Conservation (phyloP, 2,797 vertebrate species). For the Emys orbicularis region DNA sequence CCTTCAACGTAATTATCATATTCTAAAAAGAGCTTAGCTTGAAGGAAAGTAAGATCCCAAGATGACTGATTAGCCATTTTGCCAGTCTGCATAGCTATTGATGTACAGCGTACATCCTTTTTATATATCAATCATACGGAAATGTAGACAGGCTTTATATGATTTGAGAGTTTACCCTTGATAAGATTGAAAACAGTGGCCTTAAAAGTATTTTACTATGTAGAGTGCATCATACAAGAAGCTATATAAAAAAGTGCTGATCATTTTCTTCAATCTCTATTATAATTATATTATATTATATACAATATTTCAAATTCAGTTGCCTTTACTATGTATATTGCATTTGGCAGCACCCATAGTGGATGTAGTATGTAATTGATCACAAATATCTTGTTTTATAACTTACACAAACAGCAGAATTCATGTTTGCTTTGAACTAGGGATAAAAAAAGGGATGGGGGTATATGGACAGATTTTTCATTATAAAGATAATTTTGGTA, state of each 20-base stretch:
- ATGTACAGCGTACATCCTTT: not conserved
- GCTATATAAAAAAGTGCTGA: conserved; percentile 44
- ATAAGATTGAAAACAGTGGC: not conserved
- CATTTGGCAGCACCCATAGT: not conserved
- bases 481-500: conserved; percentile 23
- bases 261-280: conserved; percentile 19
- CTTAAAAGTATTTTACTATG: conserved; percentile 26
- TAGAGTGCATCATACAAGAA: conserved; percentile 25
- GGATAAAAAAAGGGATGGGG: not conserved
- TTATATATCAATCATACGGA: not conserved
- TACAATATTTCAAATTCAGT: conserved; percentile 4
- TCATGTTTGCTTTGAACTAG: conserved; percentile 26
- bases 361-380: not conserved
- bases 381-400: not conserved
- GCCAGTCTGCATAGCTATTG: not conserved
- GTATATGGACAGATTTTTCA: conserved; percentile 5
- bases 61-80: not conserved
- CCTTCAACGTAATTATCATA: not conserved
- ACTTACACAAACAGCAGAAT: conserved; percentile 19
- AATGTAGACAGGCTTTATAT: not conserved
- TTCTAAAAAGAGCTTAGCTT: not conserved
- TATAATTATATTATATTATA: no score
- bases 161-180: not conserved
- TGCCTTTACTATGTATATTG: not conserved
- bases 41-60: not conserved